Percentiles rank a stretch among this genome's conserved stretches.
These are phyloP conservation scores for Polypedilum pembai DNA, from an alignment of 1,140 invertebrate species.

Conservation along the genomic window DNA sequence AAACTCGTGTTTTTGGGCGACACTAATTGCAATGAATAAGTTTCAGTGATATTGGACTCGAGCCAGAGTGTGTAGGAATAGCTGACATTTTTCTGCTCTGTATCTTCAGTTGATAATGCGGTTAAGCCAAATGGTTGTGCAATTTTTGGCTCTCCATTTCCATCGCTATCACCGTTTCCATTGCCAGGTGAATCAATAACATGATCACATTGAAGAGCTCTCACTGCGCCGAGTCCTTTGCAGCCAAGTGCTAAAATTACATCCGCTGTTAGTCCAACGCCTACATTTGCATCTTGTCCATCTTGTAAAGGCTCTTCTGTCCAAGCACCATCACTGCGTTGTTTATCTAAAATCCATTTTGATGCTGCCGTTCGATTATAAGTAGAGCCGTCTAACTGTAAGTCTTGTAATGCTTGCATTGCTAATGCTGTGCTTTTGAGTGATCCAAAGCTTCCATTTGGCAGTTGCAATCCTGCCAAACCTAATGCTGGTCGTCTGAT, in stretches of 20 bases:
- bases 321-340: slow-evolving; percentile 68
- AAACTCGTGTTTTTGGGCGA: slow-evolving; percentile 50
- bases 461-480: slow-evolving; percentile 64
- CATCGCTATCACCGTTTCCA: slow-evolving; percentile 35
- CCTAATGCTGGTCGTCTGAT: slow-evolving; percentile 63
- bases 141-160: slow-evolving; percentile 42
- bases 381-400: slow-evolving; percentile 53
- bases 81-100: slow-evolving; percentile 58
- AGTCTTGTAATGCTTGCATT: slow-evolving; percentile 66
- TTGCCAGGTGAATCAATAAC: slow-evolving; percentile 41
- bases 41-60: slow-evolving; percentile 64
- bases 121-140: slow-evolving; percentile 42
- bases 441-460: slow-evolving; percentile 73
- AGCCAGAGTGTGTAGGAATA: slow-evolving; percentile 81
- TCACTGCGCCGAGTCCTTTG: slow-evolving; percentile 57
- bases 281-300: slow-evolving; percentile 43
- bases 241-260: slow-evolving; percentile 63
- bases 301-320: slow-evolving; percentile 49
- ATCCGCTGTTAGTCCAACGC: slow-evolving; percentile 61
- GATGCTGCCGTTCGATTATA: slow-evolving; percentile 72
- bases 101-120: slow-evolving; percentile 51
- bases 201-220: slow-evolving; percentile 59
- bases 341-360: slow-evolving; percentile 61
- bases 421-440: slow-evolving; percentile 71
- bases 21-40: slow-evolving; percentile 39